Evolutionary conservation across 2,888 invertebrate species (phyloP).

Genomic region (Acanthosepion pharaonis): DNA sequence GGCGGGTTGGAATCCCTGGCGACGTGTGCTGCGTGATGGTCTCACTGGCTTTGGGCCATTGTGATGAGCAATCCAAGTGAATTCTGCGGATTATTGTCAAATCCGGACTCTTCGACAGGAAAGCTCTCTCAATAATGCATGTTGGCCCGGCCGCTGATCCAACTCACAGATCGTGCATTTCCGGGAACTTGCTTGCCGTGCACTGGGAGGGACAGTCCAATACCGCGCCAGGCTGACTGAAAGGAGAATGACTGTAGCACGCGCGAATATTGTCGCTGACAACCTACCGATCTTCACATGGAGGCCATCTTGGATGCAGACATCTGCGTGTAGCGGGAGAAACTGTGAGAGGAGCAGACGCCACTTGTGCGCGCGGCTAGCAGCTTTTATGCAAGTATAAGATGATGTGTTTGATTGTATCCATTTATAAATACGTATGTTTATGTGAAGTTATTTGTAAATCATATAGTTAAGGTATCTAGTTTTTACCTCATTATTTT

Average conservation of each 20-base stretch:
- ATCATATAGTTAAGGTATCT: too few relatives aligned
- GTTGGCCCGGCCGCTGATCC: constrained; percentile 3
- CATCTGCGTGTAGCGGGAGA: background rate
- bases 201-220: background rate
- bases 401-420: too few relatives aligned
- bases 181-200: background rate
- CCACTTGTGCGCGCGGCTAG: too few relatives aligned
- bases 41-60: constrained; percentile 6
- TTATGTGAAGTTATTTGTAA: too few relatives aligned
- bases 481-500: too few relatives aligned
- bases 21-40: constrained; percentile 5
- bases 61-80: constrained; percentile 33
- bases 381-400: too few relatives aligned
- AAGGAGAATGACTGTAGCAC: background rate
- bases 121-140: constrained; percentile 33
- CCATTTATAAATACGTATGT: too few relatives aligned
- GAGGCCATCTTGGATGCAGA: background rate
- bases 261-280: background rate
- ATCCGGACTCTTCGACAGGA: constrained; percentile 14
- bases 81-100: constrained; percentile 22
- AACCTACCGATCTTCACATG: background rate
- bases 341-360: too few relatives aligned
- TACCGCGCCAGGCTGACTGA: background rate
- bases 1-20: background rate
- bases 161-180: constrained; percentile 22